A percentile compares a stretch with the other conserved stretches of the same genome.
Evolutionary conservation across 1,140 invertebrate species (phyloP).

Genomic region (Pseudoatta argentina): DNA sequence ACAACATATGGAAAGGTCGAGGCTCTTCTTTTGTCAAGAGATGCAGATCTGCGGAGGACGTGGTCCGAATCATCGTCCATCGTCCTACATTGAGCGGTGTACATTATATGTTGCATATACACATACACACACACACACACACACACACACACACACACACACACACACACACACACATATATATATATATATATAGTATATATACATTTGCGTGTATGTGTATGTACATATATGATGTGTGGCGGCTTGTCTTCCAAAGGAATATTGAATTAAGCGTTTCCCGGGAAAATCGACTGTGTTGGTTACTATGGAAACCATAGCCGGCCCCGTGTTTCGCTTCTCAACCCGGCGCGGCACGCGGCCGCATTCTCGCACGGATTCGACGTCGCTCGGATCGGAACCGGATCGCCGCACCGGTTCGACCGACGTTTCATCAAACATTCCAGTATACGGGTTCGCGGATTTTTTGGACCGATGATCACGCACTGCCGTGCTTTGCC

Average conservation of each 20-base stretch:
- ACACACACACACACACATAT: too few relatives aligned
- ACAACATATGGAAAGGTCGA: background rate
- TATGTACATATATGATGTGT: background rate
- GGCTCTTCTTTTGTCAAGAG: slow-evolving; percentile 25
- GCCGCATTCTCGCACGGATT: slow-evolving; percentile 49
- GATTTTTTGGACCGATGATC: slow-evolving; percentile 3
- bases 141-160: background rate
- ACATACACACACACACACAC: too few relatives aligned
- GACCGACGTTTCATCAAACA: slow-evolving; percentile 54
- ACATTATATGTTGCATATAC: slow-evolving; percentile 55
- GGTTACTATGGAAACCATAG: slow-evolving; percentile 67
- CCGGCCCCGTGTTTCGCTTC: slow-evolving; percentile 55
- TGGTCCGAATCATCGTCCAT: background rate
- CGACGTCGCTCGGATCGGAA: slow-evolving; percentile 47
- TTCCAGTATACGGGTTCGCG: slow-evolving; percentile 31
- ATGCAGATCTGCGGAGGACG: slow-evolving; percentile 5
- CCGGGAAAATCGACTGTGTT: slow-evolving; percentile 69
- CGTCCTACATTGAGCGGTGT: slow-evolving; percentile 1
- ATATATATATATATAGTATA: slow-evolving; percentile 5
- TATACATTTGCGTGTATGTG: background rate
- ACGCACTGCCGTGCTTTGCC: background rate
- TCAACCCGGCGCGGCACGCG: slow-evolving; percentile 42
- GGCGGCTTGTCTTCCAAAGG: slow-evolving; percentile 55
- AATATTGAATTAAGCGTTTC: slow-evolving; percentile 69
- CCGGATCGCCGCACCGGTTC: slow-evolving; percentile 26